A percentile compares a stretch with the other conserved stretches of the same genome.
Conservation (phyloP, 2,888 invertebrate species). For the Leucophora obtusa region DNA sequence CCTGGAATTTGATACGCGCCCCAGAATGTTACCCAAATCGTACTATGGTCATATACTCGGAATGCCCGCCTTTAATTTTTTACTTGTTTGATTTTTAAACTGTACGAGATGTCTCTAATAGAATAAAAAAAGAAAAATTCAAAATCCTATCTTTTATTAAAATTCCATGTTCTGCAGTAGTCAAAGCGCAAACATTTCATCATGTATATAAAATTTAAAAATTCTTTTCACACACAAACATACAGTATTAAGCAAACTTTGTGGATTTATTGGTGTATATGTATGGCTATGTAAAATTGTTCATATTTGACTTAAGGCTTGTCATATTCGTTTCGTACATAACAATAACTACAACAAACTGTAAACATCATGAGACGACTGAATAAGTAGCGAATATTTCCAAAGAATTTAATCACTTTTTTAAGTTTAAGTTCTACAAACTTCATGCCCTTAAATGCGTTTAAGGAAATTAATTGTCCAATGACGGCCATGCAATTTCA, state of each 20-base stretch:
- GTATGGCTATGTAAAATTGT: constrained; percentile 2
- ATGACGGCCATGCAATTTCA: no score
- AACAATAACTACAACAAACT: neutral
- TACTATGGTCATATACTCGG: no score
- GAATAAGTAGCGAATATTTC: neutral
- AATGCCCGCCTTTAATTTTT: no score
- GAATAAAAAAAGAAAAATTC: no score
- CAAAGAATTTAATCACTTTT: no score
- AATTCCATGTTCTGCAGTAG: constrained; percentile 19
- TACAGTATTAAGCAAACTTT: neutral
- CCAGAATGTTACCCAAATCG: no score
- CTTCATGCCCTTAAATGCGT: no score
- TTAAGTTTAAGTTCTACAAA: no score
- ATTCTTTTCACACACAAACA: constrained; percentile 20
- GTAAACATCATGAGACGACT: neutral
- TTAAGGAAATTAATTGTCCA: no score
- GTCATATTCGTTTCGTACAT: constrained; percentile 29
- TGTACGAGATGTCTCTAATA: no score
- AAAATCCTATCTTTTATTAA: constrained; percentile 16
- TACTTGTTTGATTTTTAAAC: no score
- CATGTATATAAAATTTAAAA: constrained; percentile 13
- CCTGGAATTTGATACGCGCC: no score
- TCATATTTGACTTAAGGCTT: constrained; percentile 40
- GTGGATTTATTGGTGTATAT: constrained; percentile 21
- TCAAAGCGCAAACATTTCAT: constrained; percentile 28